Evolutionary conservation across 2,888 invertebrate genomes (phyloP).

Genomic region (Synergus umbraculus): DNA sequence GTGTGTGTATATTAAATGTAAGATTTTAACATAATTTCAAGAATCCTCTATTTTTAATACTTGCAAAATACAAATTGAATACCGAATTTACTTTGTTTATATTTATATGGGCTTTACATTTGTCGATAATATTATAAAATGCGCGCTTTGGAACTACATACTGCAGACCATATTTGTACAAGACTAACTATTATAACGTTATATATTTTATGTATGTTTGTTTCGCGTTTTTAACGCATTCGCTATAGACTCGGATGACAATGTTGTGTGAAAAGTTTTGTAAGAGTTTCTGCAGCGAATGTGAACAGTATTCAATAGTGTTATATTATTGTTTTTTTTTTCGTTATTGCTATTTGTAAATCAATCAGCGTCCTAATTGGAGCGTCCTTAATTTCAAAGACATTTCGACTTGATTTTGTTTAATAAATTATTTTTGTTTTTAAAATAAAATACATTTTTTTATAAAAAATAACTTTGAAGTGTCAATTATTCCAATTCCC

Average conservation of each 20-base stretch:
- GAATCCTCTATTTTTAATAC: conserved; percentile 70
- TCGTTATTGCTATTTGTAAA: neutral
- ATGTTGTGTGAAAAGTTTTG: neutral
- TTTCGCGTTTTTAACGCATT: neutral
- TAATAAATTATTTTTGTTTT: conserved; percentile 4
- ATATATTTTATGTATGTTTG: neutral
- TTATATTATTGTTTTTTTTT: neutral
- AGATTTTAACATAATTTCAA: neutral
- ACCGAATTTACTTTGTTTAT: conserved; percentile 65
- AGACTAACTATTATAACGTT: neutral
- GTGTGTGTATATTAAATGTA: neutral
- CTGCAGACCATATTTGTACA: neutral
- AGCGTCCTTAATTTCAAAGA: neutral
- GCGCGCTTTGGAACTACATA: neutral
- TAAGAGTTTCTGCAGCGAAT: neutral
- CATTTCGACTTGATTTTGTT: neutral
- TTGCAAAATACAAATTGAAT: conserved; percentile 52
- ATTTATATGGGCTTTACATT: conserved; percentile 71
- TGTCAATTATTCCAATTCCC: neutral
- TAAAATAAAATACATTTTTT: neutral
- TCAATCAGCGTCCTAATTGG: neutral
- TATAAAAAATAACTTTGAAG: neutral
- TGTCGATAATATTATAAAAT: conserved; percentile 28
- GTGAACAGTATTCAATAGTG: neutral
- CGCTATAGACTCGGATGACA: neutral